phyloP scores from a whole-genome alignment of 1,140 invertebrate species.

The Phenacoccus solenopsis region DNA sequence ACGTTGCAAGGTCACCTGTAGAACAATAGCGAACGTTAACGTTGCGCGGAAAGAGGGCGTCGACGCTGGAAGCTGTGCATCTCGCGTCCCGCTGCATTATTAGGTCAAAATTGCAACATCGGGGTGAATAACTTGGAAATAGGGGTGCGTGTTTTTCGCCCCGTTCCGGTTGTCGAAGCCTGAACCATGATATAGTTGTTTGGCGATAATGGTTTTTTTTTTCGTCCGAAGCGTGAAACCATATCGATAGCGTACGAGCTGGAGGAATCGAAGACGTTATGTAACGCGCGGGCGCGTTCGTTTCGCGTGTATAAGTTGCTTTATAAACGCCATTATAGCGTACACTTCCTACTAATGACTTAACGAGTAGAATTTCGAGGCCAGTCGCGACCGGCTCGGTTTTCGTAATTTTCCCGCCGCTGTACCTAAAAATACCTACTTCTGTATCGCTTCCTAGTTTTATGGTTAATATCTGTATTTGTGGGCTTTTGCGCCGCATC shows the following conservation, averaged over 20 bases:
- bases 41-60: not conserved
- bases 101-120: not conserved
- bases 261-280: not conserved
- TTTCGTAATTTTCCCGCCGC: too few relatives aligned
- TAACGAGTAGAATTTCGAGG: not conserved
- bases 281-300: not conserved
- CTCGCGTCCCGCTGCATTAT: not conserved
- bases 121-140: too few relatives aligned
- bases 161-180: too few relatives aligned
- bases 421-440: too few relatives aligned
- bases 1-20: slow-evolving; percentile 16
- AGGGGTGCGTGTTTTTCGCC: too few relatives aligned
- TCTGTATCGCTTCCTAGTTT: too few relatives aligned
- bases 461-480: too few relatives aligned
- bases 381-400: not conserved
- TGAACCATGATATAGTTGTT: too few relatives aligned
- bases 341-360: not conserved
- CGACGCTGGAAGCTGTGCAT: not conserved
- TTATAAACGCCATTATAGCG: too few relatives aligned
- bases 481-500: too few relatives aligned
- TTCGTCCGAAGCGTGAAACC: not conserved
- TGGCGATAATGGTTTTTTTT: too few relatives aligned
- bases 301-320: too few relatives aligned
- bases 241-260: not conserved
- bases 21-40: slow-evolving; percentile 4